Evolutionary conservation across 2,888 invertebrate genomes (phyloP).

Genomic region (Drosophila percnosoma): DNA sequence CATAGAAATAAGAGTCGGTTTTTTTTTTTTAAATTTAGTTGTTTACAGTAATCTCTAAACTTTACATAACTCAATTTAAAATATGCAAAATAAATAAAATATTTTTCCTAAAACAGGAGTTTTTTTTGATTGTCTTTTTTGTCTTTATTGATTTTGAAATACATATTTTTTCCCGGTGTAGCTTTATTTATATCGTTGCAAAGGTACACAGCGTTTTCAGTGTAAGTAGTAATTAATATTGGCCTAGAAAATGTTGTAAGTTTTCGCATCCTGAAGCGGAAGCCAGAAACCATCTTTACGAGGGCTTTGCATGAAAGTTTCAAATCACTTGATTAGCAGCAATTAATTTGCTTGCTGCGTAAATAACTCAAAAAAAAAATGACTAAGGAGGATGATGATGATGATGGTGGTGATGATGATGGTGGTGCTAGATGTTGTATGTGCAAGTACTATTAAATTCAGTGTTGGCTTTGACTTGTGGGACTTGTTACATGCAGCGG

Average conservation of each 20-base stretch:
- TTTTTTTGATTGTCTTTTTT: too few species aligned
- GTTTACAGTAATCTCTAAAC: too few species aligned
- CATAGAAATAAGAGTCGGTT: neutral
- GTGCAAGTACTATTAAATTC: neutral
- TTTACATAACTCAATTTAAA: neutral
- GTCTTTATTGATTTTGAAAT: conserved; percentile 1
- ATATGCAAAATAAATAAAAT: neutral
- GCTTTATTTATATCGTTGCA: conserved; percentile 9
- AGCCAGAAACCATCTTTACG: conserved; percentile 42
- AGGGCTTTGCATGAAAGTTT: conserved; percentile 62
- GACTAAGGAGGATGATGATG: neutral
- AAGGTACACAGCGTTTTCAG: conserved; percentile 23
- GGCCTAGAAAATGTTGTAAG: conserved; percentile 57
- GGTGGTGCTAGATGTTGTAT: neutral
- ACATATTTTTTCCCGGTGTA: neutral
- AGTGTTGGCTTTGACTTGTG: conserved; percentile 42
- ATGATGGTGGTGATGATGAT: neutral
- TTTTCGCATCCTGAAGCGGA: conserved; percentile 36
- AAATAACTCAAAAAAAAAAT: conserved; percentile 36
- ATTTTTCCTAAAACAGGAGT: neutral
- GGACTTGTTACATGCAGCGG: conserved; percentile 48
- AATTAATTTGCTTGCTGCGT: conserved; percentile 58
- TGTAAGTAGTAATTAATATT: conserved; percentile 64
- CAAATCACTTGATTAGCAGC: conserved; percentile 74
- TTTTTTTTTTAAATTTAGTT: neutral